A percentile compares a stretch with the other conserved stretches of the same genome.
Evolutionary conservation across 2,113 vertebrate species (phyloP).

Genomic region (Hydrochoerus hydrochaeris): DNA sequence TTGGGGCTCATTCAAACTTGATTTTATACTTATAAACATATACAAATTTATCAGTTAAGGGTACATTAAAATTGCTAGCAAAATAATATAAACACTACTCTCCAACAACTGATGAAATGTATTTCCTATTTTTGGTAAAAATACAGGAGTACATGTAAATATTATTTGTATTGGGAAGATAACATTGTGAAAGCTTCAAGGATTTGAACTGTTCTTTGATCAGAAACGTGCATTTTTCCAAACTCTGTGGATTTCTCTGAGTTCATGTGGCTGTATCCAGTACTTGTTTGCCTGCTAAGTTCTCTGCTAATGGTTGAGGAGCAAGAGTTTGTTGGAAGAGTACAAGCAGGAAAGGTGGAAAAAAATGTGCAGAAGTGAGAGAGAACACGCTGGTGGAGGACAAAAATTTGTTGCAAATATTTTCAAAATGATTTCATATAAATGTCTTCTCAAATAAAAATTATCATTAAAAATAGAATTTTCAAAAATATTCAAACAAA

Average conservation of each 20-base stretch:
- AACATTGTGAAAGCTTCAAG: background rate
- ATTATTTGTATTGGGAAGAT: background rate
- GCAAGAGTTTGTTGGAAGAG: background rate
- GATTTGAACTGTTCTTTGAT: background rate
- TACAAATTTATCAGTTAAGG: background rate
- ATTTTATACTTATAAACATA: background rate
- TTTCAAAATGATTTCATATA: background rate
- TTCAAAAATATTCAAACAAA: background rate
- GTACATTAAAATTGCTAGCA: background rate
- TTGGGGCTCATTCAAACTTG: background rate
- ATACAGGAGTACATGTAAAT: background rate
- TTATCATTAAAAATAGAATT: background rate
- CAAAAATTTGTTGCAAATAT: background rate
- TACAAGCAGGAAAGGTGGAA: background rate
- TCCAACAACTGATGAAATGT: background rate
- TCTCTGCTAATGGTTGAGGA: background rate
- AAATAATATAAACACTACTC: background rate
- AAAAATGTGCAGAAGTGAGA: background rate
- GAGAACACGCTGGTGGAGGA: background rate
- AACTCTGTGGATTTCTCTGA: background rate
- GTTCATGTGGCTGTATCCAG: background rate
- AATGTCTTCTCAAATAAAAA: constrained; percentile 33
- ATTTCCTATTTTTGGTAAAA: background rate
- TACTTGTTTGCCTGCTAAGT: background rate
- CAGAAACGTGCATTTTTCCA: background rate